Conservation (phyloP, 2,113 vertebrate species). For the Diadophis punctatus region DNA sequence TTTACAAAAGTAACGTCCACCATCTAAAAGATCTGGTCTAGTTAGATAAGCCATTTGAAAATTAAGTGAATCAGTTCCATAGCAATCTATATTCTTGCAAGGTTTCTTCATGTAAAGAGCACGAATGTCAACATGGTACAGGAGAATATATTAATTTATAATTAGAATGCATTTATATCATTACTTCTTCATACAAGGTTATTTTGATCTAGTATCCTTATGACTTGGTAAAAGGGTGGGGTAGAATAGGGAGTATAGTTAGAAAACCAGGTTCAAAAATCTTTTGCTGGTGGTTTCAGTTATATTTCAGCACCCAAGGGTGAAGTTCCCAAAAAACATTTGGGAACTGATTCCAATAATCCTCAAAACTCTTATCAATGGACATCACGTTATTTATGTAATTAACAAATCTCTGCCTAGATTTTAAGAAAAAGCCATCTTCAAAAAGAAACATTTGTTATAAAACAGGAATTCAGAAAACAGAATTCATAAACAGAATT, state of each 20-base stretch:
- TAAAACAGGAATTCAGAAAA: background rate
- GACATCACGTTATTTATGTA: background rate
- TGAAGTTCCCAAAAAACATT: background rate
- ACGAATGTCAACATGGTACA: background rate
- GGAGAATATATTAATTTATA: background rate
- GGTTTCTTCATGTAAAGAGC: background rate
- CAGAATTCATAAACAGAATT: background rate
- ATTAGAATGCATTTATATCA: background rate
- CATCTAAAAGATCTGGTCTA: background rate
- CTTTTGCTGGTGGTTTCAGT: background rate
- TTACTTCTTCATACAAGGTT: background rate
- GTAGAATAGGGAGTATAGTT: background rate
- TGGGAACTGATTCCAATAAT: background rate
- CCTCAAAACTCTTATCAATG: background rate
- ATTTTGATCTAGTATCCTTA: background rate
- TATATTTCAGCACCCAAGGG: background rate
- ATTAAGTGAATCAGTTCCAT: background rate
- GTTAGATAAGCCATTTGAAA: background rate
- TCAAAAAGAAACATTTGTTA: background rate
- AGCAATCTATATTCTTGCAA: background rate
- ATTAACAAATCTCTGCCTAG: background rate
- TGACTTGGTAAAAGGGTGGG: background rate
- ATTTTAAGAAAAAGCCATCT: background rate
- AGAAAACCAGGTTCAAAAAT: background rate
- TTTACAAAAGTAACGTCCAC: background rate